Percentiles rank a stretch among this genome's conserved stretches.
These are phyloP conservation scores for Synodontis membranacea DNA, from an alignment of 2,113 vertebrate genomes.

Conservation along the genomic window DNA sequence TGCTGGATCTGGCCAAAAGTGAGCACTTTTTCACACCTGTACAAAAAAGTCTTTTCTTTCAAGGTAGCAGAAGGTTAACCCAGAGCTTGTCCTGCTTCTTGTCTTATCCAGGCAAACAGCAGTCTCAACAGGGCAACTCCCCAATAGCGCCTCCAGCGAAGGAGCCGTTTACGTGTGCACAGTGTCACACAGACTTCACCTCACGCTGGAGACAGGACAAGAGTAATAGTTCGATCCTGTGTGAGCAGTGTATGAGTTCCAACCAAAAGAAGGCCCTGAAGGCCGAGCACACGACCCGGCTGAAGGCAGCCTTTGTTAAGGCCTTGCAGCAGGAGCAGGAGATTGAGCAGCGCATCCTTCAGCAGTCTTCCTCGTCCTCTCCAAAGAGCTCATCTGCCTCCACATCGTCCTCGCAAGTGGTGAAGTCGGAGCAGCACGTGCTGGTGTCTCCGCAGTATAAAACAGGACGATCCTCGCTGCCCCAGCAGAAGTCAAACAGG, in stretches of 20 bases:
- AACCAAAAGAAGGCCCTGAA: constrained; percentile 96
- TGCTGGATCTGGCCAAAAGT: constrained; percentile 88
- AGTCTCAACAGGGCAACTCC: constrained; percentile 59
- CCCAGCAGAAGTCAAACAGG: constrained; percentile 66
- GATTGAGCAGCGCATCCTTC: constrained; percentile 93
- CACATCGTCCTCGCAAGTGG: constrained; percentile 59
- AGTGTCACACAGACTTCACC: constrained; percentile 98
- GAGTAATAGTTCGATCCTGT: constrained; percentile 83
- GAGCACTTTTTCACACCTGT: constrained; percentile 13
- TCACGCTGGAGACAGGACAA: constrained; percentile 97
- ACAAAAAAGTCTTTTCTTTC: background rate
- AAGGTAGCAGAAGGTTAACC: background rate
- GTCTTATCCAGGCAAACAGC: constrained; percentile 73
- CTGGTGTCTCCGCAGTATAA: constrained; percentile 76
- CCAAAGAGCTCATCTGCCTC: constrained; percentile 64
- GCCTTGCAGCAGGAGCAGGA: constrained; percentile 98
- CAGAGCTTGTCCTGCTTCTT: background rate
- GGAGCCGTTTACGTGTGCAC: constrained; percentile 89
- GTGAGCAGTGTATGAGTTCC: constrained; percentile 95
- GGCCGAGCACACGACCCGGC: constrained; percentile 91
- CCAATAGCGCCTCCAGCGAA: constrained; percentile 68
- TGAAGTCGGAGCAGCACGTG: constrained; percentile 68
- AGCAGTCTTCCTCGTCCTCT: constrained; percentile 74
- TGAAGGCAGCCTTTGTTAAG: constrained; percentile 98
- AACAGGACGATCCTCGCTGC: constrained; percentile 69